Base-by-base conservation (phyloP, 2,888 invertebrate genomes). In the Tipula vernalis region DNA sequence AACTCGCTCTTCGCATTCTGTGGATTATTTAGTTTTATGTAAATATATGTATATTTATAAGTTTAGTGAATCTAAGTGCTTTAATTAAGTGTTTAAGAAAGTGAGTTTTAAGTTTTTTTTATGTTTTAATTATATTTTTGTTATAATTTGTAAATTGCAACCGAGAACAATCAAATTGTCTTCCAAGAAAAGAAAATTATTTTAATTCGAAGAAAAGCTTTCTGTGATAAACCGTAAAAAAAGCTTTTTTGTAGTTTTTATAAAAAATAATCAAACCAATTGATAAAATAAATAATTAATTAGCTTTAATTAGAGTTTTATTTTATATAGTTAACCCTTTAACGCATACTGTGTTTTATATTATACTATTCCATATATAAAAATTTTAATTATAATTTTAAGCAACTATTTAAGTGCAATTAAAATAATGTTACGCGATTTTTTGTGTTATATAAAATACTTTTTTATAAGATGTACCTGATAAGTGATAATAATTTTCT, bases 141-240 rank as follows among this genome's bases (percentile, higher is more conserved):
- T 84, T 84, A 84, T 39, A 84, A 84, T 39, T 41, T 84, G 84
- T 84, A 84, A 84, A 84, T 84, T 84, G n/a, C 84, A 84, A 84
- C 84, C 41, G n/a, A 84, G 84, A 84, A 84, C 84, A 84, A 84
- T 84, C 84, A 84, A 84, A 84, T 84, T 84, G 84, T 84, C 84
- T 84, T 84, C 84, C 84, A 84, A 84, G 10, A 44, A 44, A 36
- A 36, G 28, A 28, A 10, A 83, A 36, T 36, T 39, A 83, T 36
- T 2, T 83, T 83, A 71, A 71, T 15, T 57, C 51, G 8, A 57
- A 28, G 28, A 28, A 36, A 84, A 84, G 41, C 39, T 84, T 84
- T 84, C 84, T 39, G 84, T 39, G 41, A 84, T 39, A 84, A 39
- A 39, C 8, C 41, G 84, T 84, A 41, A 84, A 39, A 84, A 84